Conservation (phyloP, 1,140 invertebrate genomes). For the Campoletis sonorensis region DNA sequence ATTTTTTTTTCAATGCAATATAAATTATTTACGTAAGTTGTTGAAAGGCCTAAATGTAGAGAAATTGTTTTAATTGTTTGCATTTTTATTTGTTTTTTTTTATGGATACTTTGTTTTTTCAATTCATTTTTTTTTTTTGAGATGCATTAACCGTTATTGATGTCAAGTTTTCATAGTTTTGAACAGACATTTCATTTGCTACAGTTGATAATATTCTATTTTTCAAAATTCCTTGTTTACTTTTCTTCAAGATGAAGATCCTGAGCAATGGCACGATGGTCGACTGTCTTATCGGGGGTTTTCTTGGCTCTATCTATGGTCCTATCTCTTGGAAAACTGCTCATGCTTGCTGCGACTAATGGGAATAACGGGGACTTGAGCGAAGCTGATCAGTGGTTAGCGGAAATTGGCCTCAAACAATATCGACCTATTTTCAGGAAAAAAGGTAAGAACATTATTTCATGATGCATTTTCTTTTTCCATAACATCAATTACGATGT, state of each 20-base stretch:
- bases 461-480: no score
- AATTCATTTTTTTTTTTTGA: neutral
- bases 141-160: no score
- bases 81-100: no score
- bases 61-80: neutral
- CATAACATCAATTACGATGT: no score
- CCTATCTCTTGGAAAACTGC: constrained; percentile 72
- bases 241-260: constrained; percentile 62
- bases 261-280: constrained; percentile 75
- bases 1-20: neutral
- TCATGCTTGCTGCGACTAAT: constrained; percentile 71
- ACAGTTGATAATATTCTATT: neutral
- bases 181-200: no score
- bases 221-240: neutral
- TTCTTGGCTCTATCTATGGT: constrained; percentile 74
- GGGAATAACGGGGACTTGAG: constrained; percentile 76
- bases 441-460: constrained; percentile 76
- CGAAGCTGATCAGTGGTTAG: constrained; percentile 84
- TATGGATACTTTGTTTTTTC: no score
- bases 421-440: constrained; percentile 83
- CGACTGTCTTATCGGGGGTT: constrained; percentile 73
- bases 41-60: neutral
- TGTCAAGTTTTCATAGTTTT: no score
- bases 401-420: constrained; percentile 81
- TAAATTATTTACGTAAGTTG: no score